Percentiles rank a stretch among this genome's conserved stretches.
These are phyloP conservation scores for Pheosia gnoma DNA, from an alignment of 2,888 invertebrate genomes.

Conservation along the genomic window DNA sequence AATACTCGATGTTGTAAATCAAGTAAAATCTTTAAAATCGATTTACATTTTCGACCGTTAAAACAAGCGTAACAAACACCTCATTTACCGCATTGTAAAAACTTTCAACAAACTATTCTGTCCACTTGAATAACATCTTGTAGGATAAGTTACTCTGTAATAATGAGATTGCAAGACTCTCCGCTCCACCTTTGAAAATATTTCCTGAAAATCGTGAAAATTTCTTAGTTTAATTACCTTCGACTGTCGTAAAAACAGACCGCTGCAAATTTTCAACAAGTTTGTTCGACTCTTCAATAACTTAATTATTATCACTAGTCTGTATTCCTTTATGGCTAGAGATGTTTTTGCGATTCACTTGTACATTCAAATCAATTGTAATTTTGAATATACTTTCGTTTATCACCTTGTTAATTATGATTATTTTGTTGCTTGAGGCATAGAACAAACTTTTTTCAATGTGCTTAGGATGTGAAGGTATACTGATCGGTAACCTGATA, in stretches of 20 bases:
- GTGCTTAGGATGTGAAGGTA: too few relatives aligned
- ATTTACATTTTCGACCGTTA: background rate
- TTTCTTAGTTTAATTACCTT: constrained; percentile 65
- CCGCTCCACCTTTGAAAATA: constrained; percentile 55
- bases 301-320: constrained; percentile 70
- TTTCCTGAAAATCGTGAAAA: constrained; percentile 42
- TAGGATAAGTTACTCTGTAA: constrained; percentile 38
- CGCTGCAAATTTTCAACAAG: constrained; percentile 55
- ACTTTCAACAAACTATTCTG: background rate
- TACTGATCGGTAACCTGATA: too few relatives aligned
- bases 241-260: constrained; percentile 67
- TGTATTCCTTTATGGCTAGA: constrained; percentile 32
- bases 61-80: background rate
- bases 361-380: background rate
- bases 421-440: too few relatives aligned
- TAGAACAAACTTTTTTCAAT: too few relatives aligned
- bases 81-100: background rate
- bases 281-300: constrained; percentile 57
- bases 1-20: too few relatives aligned
- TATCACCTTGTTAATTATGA: background rate
- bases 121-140: constrained; percentile 39
- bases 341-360: constrained; percentile 13
- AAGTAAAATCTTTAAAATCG: too few relatives aligned
- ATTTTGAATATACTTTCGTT: background rate
- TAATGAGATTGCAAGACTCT: constrained; percentile 46